Base-by-base conservation (phyloP, 2,113 vertebrate genomes). In the Mystacornis crossleyi region DNA sequence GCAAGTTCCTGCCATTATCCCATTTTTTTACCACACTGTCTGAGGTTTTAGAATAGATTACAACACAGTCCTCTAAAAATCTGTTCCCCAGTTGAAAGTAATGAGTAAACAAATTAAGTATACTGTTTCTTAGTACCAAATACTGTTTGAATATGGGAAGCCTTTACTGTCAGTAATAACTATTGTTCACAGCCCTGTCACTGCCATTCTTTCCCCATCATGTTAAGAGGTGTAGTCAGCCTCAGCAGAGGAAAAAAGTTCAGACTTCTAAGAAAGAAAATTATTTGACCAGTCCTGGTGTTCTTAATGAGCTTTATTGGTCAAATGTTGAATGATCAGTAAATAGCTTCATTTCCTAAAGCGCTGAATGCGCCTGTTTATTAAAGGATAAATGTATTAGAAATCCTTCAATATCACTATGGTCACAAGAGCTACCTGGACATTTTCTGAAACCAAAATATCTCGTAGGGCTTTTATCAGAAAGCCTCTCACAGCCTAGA, bases 231-330 rank as follows among this genome's bases (percentile, higher is more conserved):
- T 72, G 34, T 72, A 93, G 77, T 67, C 82, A 86, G 38, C 18
- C 14, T 75, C 69, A 86, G 69, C 7, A 94, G 34, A 58, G 36
- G 18, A 48, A 95, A 95, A 64, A 62, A 12, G 1, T 40, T 51
- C 74, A 73, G 29, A 73, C n/a, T 62, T 90, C 28, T 71, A 87
- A 88, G 48, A 81, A 85, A 88, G 26, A 91, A 95, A 95, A 86
- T 87, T 50, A 80, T 67, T 97, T 92, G 78, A 78, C 58, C 88
- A 97, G 74, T 92, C 95, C 94, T 86, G 69, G 26, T 95, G 69
- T 96, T 93, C 95, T 98, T 96, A 91, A 91, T 98, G 93, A 97
- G 47, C 89, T 97, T 94, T 96, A 82, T 95, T 97, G 58, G 84
- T 82, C 25, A 72, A 95, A 82, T 77, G 38, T 81, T 50, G 10